A percentile compares a stretch with the other conserved stretches of the same genome.
Evolutionary conservation across 2,888 invertebrate genomes (phyloP).

Genomic region (Lepidonotus clava): DNA sequence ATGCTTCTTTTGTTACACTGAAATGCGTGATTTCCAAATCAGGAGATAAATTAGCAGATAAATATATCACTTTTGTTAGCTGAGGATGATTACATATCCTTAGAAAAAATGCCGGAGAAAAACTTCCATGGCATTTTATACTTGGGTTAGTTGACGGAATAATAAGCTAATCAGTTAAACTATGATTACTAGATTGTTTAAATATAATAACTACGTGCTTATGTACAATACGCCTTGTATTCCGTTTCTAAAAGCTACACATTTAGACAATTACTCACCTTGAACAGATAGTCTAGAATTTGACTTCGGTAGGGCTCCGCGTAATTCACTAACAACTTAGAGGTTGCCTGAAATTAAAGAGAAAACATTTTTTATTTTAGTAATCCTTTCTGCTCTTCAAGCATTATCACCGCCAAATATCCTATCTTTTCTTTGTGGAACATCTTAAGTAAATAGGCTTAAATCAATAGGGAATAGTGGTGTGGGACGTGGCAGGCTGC

Average conservation of each 20-base stretch:
- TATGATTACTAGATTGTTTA: neutral
- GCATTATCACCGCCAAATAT: neutral
- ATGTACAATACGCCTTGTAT: neutral
- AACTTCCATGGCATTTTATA: no score
- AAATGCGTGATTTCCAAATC: no score
- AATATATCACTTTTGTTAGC: no score
- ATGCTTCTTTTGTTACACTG: no score
- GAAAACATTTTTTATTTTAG: no score
- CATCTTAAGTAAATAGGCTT: neutral
- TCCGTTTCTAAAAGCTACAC: neutral
- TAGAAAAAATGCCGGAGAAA: no score
- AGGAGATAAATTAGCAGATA: no score
- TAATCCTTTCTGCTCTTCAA: neutral
- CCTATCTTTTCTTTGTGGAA: neutral
- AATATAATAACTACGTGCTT: neutral
- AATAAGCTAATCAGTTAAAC: no score
- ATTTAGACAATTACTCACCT: constrained; percentile 61
- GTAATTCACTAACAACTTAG: constrained; percentile 79
- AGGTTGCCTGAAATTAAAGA: constrained; percentile 77
- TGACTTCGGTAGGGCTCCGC: constrained; percentile 74
- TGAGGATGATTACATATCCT: no score
- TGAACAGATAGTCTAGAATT: constrained; percentile 79
- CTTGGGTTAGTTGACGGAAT: no score
- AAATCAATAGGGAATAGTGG: neutral
- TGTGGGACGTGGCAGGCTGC: neutral